Percentiles rank a stretch among this genome's conserved stretches.
phyloP scores from a whole-genome alignment of 2,888 invertebrate genomes.

The Leucania comma region DNA sequence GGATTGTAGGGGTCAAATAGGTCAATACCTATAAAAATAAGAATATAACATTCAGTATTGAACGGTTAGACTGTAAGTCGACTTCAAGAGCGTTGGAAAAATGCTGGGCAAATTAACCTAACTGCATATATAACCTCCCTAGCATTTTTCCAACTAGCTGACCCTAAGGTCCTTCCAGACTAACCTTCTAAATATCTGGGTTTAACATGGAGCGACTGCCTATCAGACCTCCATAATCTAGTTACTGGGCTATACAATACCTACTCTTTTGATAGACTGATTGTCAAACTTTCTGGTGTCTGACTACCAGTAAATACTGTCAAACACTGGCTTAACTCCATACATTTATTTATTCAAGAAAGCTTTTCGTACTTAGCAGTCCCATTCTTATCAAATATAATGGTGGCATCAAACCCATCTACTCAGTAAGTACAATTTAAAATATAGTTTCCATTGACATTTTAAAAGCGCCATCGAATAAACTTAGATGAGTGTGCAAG shows the following conservation, averaged over 20 bases:
- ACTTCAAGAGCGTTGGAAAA: too few relatives aligned
- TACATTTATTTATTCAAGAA: background rate
- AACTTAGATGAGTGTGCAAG: slow-evolving; percentile 36
- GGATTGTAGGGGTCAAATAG: too few relatives aligned
- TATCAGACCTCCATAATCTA: too few relatives aligned
- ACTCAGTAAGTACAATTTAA: slow-evolving; percentile 34
- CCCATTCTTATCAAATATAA: slow-evolving; percentile 9
- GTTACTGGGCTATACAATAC: too few relatives aligned
- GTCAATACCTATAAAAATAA: too few relatives aligned
- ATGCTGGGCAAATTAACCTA: background rate
- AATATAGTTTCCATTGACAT: slow-evolving; percentile 46
- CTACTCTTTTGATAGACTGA: too few relatives aligned
- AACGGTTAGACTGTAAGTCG: too few relatives aligned
- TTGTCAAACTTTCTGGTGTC: background rate
- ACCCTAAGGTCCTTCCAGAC: too few relatives aligned
- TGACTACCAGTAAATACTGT: background rate
- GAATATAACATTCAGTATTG: too few relatives aligned
- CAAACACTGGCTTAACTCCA: background rate
- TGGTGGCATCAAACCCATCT: slow-evolving; percentile 11
- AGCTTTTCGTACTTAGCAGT: background rate
- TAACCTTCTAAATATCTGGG: too few relatives aligned
- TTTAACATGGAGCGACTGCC: too few relatives aligned
- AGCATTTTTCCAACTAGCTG: too few relatives aligned
- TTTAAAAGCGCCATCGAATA: slow-evolving; percentile 50
- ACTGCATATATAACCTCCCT: background rate